Evolutionary conservation across 2,797 vertebrate species (phyloP), one percentile per base, ranked within the genome.

Genomic region (Danio aesculapii): DNA sequence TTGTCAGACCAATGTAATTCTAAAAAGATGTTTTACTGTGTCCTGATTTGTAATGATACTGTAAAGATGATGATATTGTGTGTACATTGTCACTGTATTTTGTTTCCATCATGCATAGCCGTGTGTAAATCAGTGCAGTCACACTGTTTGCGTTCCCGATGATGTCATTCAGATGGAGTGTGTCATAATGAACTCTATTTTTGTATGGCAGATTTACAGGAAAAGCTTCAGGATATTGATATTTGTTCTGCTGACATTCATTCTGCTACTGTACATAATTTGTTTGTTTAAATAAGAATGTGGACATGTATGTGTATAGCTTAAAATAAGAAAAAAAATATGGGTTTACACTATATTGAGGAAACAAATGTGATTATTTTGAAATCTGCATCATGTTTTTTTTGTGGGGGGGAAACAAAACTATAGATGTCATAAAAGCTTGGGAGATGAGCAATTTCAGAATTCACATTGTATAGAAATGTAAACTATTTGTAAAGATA

Each of bases 401-500:
- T 49, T 30, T 30, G 30, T 1, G 30, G 30, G 30, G 30, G 30
- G 30, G 30, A 61, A 41, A 11, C 0, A 4, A 75, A 19, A 55
- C 39, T 72, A 72, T 53, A 53, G 68, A 44, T 46, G n/a, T 58
- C 53, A 58, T 72, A 64, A 17, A 41, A 64, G 41, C 59, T 41
- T 7, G 8, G 75, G 57, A 77, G 6, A 62, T 49, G 12, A 66
- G 59, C 57, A 68, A 50, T 87, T 85, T 76, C 84, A 61, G 83
- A 90, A 87, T 83, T 89, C 58, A 64, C 50, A 89, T 89, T 94
- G 91, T 94, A 93, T 92, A 95, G 89, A 94, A 92, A 93, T 95
- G 91, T 93, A 94, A 88, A 94, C 83, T 92, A 93, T 94, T 94
- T 95, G 92, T 94, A 94, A 93, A 93, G 88, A 92, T 92, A 90